phyloP scores from a whole-genome alignment of 1,140 invertebrate genomes.

The Plectus sambesii region DNA sequence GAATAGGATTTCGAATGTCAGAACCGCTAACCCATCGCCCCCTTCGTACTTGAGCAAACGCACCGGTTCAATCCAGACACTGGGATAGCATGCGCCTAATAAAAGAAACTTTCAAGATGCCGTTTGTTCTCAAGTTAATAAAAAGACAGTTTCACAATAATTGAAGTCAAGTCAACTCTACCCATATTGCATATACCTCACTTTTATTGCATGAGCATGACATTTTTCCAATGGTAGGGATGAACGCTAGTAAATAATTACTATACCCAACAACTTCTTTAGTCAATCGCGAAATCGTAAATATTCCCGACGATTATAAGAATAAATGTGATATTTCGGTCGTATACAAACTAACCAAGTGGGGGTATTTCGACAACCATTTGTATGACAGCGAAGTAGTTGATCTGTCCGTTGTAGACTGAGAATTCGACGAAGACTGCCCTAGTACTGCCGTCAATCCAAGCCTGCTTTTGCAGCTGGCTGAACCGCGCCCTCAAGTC shows the following conservation, averaged over 20 bases:
- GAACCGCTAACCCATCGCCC: slow-evolving; percentile 41
- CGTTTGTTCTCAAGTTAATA: slow-evolving; percentile 51
- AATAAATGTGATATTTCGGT: neutral
- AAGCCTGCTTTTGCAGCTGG: slow-evolving; percentile 46
- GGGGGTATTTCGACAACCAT: slow-evolving; percentile 31
- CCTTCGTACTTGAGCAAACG: slow-evolving; percentile 46
- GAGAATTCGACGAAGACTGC: slow-evolving; percentile 55
- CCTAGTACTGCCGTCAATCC: slow-evolving; percentile 53
- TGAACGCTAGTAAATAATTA: neutral
- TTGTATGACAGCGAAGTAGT: slow-evolving; percentile 26
- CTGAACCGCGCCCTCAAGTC: slow-evolving; percentile 45
- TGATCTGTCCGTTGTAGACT: slow-evolving; percentile 52
- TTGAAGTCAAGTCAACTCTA: no score
- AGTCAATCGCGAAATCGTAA: no score
- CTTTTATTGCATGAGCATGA: no score
- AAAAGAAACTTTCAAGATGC: slow-evolving; percentile 52
- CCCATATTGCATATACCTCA: no score
- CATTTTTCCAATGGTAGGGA: no score
- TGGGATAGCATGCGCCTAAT: slow-evolving; percentile 50
- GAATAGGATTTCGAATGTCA: slow-evolving; percentile 47
- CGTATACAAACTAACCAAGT: neutral
- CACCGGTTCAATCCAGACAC: slow-evolving; percentile 51
- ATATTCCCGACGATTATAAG: no score
- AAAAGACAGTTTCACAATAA: slow-evolving; percentile 4
- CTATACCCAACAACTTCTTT: neutral